Evolutionary conservation across 2,888 invertebrate genomes (phyloP).

Genomic region (Orchesella flavescens): DNA sequence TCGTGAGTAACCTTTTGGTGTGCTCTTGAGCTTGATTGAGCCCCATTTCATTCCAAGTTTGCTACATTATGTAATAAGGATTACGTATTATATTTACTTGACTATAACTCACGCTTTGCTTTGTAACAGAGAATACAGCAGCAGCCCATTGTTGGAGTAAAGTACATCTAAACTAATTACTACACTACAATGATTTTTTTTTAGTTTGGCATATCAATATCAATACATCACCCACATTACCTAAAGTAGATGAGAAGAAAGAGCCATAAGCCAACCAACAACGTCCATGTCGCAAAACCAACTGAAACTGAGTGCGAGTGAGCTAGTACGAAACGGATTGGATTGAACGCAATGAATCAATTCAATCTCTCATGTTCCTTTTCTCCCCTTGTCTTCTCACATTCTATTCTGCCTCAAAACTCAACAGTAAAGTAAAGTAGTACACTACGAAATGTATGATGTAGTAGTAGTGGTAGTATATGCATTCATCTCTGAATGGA

Average conservation of each 20-base stretch:
- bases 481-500: too few species aligned
- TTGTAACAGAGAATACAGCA: background rate
- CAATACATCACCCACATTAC: too few species aligned
- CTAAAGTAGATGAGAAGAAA: background rate
- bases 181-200: background rate
- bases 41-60: too few species aligned
- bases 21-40: too few species aligned
- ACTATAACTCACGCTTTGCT: background rate
- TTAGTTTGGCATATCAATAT: too few species aligned
- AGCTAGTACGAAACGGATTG: background rate
- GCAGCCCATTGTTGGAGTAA: background rate
- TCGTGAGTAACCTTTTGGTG: too few species aligned
- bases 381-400: background rate
- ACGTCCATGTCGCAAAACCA: conserved; percentile 38
- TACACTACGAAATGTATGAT: too few species aligned
- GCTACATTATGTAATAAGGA: too few species aligned
- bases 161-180: background rate
- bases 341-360: background rate
- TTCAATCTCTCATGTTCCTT: background rate
- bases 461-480: too few species aligned
- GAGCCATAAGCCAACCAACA: conserved; percentile 37
- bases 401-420: too few species aligned
- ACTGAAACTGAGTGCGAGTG: conserved; percentile 12
- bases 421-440: too few species aligned
- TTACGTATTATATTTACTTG: too few species aligned